Evolutionary conservation across 2,113 vertebrate species (phyloP), one percentile per base, ranked within the genome.

Genomic region (Ammospiza nelsoni): DNA sequence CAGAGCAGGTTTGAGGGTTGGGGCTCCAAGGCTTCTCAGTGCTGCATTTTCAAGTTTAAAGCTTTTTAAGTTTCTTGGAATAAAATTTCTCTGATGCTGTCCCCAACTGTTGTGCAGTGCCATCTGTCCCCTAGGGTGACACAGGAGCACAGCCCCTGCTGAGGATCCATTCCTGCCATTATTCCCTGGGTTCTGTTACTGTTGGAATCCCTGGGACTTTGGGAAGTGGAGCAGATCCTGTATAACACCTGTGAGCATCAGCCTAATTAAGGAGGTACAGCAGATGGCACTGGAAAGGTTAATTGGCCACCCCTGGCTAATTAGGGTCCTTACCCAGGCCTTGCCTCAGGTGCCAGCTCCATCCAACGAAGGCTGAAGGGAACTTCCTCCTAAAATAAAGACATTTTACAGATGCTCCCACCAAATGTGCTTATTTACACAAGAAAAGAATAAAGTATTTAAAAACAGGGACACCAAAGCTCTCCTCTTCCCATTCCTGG

Each of bases 121-220:
- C 49, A 3, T 46, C 25, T 23, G 0, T 46, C 25, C 3, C 4
- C 0, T 1, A 58, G n/a, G 24, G 62, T 3, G 19, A 7, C 0
- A 4, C 0, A 2, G 37, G 48, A 7, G 1, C 13, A 4, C 49
- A 43, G 17, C 33, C 23, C 44, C n/a, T 28, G 63, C 46, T 77
- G 48, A 62, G 28, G 33, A 15, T 54, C 68, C 44, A 21, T 24
- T 61, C n/a, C 61, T 2, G 0, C 20, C 0, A 0, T 15, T 31
- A 11, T 0, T 49, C 18, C 54, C 25, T 22, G 12, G 18, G 6
- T 8, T 41, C 5, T 20, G 52, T 3, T 22, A 1, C 73, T 4
- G 8, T 1, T 48, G 27, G 23, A 46, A 39, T 4, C 52, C 44
- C 27, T 4, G 5, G 59, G 6, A 54, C 41, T 52, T 6, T 2